phyloP scores from a whole-genome alignment of 2,888 invertebrate genomes.

The Thera obeliscata region DNA sequence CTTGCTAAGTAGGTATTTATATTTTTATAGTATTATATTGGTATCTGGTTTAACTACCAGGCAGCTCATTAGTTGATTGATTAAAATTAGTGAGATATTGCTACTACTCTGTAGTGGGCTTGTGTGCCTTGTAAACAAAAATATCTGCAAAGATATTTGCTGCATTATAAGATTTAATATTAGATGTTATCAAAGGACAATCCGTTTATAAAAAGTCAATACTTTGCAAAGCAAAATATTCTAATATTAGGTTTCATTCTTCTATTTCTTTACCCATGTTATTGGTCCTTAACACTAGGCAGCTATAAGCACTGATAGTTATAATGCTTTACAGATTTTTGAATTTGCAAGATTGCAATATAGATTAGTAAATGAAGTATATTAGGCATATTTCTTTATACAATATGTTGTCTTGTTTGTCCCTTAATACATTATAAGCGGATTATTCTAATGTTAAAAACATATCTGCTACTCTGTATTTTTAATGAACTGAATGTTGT shows the following conservation, averaged over 20 bases:
- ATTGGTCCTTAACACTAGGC: constrained; percentile 1
- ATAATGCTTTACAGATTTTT: constrained; percentile 2
- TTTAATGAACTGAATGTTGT: constrained; percentile 49
- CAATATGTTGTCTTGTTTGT: constrained; percentile 5
- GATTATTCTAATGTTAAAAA: constrained; percentile 34
- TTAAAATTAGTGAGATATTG: constrained; percentile 17
- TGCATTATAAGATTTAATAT: constrained; percentile 26
- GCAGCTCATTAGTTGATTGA: constrained; percentile 11
- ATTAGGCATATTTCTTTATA: neutral
- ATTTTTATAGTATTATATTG: constrained; percentile 7
- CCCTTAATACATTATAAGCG: constrained; percentile 32
- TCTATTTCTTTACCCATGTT: constrained; percentile 2
- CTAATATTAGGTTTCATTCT: constrained; percentile 24
- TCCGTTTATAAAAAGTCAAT: constrained; percentile 26
- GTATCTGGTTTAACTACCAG: constrained; percentile 4
- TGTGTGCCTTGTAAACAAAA: constrained; percentile 27
- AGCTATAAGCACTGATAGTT: constrained; percentile 6
- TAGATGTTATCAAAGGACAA: constrained; percentile 22
- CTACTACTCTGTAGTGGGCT: constrained; percentile 32
- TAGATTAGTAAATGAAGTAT: constrained; percentile 6
- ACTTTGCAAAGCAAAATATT: constrained; percentile 32
- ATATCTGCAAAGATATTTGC: constrained; percentile 27
- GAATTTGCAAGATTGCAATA: neutral
- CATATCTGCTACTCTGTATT: constrained; percentile 45
- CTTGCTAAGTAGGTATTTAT: constrained; percentile 13